Evolutionary conservation across 2,797 vertebrate species (phyloP), one percentile per base, ranked within the genome.

Genomic region (Lutjanus argentimaculatus): DNA sequence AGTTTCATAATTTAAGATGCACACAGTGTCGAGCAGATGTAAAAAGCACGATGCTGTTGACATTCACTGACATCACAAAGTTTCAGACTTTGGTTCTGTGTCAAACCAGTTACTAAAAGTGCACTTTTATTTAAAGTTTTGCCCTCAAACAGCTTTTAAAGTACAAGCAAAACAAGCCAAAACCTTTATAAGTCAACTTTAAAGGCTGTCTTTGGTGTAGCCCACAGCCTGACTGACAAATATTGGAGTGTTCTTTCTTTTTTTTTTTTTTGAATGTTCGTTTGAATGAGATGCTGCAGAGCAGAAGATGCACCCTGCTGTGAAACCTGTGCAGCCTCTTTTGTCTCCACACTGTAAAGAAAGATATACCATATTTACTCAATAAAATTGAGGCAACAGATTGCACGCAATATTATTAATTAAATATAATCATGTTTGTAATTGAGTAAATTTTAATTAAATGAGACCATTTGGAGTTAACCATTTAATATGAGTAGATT

Each of bases 191-290:
- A 25, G 51, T 83, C 11, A 55, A 64, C 64, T 72, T 63, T 58
- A 70, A 67, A 78, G 46, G 14, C 56, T 52, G n/a, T 67, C 56
- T 77, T 78, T 64, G 22, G 12, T 76, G 10, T 68, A 61, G 67
- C 68, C 45, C 75, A 64, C 82, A 80, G 82, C 78, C n/a, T 71
- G 82, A 66, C 73, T 64, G 68, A 80, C n/a, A 10, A 19, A 65
- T 36, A 72, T 56, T 51, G 40, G 2, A 57, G 46, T 30, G 36
- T 30, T 30, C 25, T 30, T 30, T 30, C 25, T 30, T 30, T 30
- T 30, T 4, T 57, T 53, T 57, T 72, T 62, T 55, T 55, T 43
- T 43, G 14, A 72, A 64, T 42, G 45, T n/a, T 65, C 51, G 75
- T 87, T 81, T 85, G 51, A 76, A 84, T 73, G 36, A 53, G 48